Base-by-base conservation (phyloP, 2,797 vertebrate species). In the Acanthurus lineatus region DNA sequence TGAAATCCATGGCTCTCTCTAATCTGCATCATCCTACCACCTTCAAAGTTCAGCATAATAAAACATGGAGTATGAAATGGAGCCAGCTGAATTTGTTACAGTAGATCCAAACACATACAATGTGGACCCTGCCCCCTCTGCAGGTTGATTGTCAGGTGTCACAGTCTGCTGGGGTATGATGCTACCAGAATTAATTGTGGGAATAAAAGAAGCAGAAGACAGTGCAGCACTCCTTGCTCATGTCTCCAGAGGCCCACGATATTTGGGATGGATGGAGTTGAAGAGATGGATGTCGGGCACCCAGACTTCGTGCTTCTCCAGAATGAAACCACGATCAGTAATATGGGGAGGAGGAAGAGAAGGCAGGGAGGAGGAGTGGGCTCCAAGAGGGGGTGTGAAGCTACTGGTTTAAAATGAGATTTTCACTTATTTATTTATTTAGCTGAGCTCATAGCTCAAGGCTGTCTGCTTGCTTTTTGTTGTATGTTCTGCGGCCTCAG, bases 391-490 rank as follows among this genome's bases (percentile, higher is more conserved):
- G 79, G 82, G 84, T 84, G 89, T 79, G 86, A 87, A 89, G 88
- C 86, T 88, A 78, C 77, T 85, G 84, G 76, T 91, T 92, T 84
- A 89, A 93, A 93, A 94, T 93, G 91, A 93, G 89, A 92, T 92
- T 91, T 90, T 82, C 82, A 73, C 63, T 89, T 89, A 82, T 90
- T 92, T 94, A 92, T 93, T 94, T 93, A 91, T 94, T 91, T 92
- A 89, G 84, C 85, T 89, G 86, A 91, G 83, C 89, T 91, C 80
- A 80, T 91, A 88, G 94, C 94, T 94, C 92, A 94, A 94, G 94
- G 94, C 93, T 89, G 87, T 92, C 85, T 87, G 74, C 84, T 84
- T 86, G 83, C 81, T 91, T 91, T 93, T 91, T 93, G 87, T 92
- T 92, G 87, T 91, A 82, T 86, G 83, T 77, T 86, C 85, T 85